These are phyloP conservation scores for Schizothorax lantsangensis DNA, from an alignment of 2,797 vertebrate species.

Conservation along the genomic window DNA sequence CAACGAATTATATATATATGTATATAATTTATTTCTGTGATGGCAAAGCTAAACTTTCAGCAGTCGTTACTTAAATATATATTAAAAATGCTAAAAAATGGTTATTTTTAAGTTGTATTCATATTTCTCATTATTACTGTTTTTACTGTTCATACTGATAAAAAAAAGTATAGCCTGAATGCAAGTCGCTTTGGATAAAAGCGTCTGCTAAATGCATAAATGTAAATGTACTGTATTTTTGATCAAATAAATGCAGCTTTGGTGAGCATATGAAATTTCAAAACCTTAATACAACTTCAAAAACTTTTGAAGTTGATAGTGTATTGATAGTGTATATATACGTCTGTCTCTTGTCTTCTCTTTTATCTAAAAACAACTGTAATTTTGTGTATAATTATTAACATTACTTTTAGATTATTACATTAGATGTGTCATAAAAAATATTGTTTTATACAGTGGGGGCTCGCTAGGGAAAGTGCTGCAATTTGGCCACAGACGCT, in stretches of 20 bases:
- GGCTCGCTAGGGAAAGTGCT: constrained; percentile 14
- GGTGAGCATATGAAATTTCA: background rate
- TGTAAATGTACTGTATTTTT: background rate
- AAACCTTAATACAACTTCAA: background rate
- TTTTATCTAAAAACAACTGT: background rate
- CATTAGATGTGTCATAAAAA: constrained; percentile 30
- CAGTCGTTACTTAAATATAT: too few species aligned
- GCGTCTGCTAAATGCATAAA: too few species aligned
- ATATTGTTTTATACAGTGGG: constrained; percentile 8
- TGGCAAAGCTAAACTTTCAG: too few species aligned
- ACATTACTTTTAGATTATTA: constrained; percentile 1
- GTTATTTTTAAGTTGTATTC: background rate
- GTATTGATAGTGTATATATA: background rate
- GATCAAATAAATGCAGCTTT: background rate
- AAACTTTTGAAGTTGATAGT: background rate
- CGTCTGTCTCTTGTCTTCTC: background rate
- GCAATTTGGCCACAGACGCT: constrained; percentile 3
- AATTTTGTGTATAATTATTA: background rate
- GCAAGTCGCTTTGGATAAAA: too few species aligned
- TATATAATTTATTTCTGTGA: too few species aligned
- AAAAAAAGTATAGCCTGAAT: too few species aligned
- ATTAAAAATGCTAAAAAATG: too few species aligned
- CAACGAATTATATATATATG: too few species aligned
- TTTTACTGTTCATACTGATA: background rate
- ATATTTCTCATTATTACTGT: background rate